These are phyloP conservation scores for Clarias pachynema DNA, from an alignment of 2,797 vertebrate genomes.

Conservation along the genomic window DNA sequence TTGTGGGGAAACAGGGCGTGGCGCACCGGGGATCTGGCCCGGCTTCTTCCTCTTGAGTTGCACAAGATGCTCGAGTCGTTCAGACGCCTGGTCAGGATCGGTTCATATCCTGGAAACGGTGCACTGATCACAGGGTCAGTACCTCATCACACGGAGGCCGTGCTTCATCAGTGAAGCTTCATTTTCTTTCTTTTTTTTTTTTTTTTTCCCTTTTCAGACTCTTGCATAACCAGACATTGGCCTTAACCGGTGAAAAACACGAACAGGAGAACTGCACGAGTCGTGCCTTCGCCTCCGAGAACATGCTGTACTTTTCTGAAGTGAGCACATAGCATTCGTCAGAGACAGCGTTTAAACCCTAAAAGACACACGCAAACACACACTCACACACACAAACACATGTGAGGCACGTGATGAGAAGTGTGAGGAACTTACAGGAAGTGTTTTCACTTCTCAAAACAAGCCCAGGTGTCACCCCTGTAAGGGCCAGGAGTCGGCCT, in stretches of 20 bases:
- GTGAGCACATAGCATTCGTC: background rate
- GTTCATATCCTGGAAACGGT: background rate
- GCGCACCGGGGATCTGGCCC: background rate
- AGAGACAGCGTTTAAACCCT: background rate
- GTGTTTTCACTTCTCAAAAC: slow-evolving; percentile 27
- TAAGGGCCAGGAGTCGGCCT: background rate
- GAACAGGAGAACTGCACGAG: background rate
- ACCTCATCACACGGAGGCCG: background rate
- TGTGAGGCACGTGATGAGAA: background rate
- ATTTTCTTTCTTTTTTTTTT: background rate
- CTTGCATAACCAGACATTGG: background rate
- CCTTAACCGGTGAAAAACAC: background rate
- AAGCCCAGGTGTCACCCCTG: slow-evolving; percentile 18
- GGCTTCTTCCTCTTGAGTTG: background rate
- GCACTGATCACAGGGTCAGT: background rate
- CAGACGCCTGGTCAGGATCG: background rate
- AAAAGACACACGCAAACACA: background rate
- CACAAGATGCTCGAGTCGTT: slow-evolving; percentile 24
- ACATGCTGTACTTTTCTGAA: slow-evolving; percentile 12
- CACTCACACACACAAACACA: background rate
- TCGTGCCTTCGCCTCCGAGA: slow-evolving; percentile 1
- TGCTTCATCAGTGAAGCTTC: background rate
- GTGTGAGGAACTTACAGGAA: slow-evolving; percentile 21
- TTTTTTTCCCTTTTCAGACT: background rate
- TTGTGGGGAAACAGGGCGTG: slow-evolving; percentile 30